Conservation (phyloP, 2,797 vertebrate genomes). For the Aldrovandia affinis region DNA sequence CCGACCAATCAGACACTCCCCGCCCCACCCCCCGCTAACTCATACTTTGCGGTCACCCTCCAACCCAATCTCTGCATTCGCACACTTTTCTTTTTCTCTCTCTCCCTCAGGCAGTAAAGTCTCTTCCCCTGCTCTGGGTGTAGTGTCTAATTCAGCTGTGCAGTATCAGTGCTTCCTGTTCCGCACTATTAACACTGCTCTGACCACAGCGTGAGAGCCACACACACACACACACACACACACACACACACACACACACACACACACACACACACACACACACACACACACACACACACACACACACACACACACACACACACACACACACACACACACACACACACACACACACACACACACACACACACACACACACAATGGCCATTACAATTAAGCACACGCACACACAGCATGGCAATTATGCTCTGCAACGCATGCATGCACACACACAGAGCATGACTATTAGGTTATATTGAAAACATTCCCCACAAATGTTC, state of each 20-base stretch:
- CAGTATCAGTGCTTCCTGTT: too few species aligned
- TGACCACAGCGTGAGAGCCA: neutral
- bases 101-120: neutral
- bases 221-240: neutral
- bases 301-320: constrained; percentile 38
- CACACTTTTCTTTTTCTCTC: neutral
- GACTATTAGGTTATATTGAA: too few species aligned
- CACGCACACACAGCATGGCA: neutral
- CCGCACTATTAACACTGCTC: neutral
- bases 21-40: too few species aligned
- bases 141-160: neutral
- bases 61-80: too few species aligned
- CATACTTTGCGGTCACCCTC: too few species aligned
- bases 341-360: constrained; percentile 28
- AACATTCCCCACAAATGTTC: too few species aligned
- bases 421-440: too few species aligned
- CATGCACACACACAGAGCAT: too few species aligned
- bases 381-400: neutral
- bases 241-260: neutral
- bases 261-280: constrained; percentile 16
- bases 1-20: too few species aligned
- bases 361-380: too few species aligned
- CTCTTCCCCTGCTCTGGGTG: neutral
- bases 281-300: constrained; percentile 38
- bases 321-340: constrained; percentile 42